These are phyloP conservation scores for Amblyopsis hoosieri DNA, from an alignment of 2,797 vertebrate species.

Conservation along the genomic window DNA sequence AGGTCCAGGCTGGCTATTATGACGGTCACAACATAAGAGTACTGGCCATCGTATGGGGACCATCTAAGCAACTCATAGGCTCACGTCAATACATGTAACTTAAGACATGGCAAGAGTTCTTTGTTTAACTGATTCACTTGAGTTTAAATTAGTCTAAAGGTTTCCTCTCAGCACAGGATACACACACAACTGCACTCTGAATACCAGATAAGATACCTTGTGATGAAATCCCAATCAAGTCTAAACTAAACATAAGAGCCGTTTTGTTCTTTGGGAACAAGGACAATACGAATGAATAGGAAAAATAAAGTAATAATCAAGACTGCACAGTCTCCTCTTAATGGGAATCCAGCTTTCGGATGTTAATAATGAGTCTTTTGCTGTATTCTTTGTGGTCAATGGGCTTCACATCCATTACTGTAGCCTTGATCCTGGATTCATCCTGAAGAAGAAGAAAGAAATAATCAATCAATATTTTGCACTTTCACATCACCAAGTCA, in stretches of 20 bases:
- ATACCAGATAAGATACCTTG: too few species aligned
- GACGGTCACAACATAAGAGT: constrained; percentile 44
- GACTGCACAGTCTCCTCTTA: constrained; percentile 29
- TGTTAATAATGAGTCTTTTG: constrained; percentile 88
- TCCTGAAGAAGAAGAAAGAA: constrained; percentile 75
- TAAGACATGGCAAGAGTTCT: constrained; percentile 41
- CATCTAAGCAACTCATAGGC: constrained; percentile 28
- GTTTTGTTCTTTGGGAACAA: background rate
- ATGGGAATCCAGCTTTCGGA: constrained; percentile 81
- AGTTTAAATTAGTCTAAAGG: background rate
- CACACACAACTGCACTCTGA: too few species aligned
- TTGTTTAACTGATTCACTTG: constrained; percentile 46
- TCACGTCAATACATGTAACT: constrained; percentile 30
- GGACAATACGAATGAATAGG: constrained; percentile 18
- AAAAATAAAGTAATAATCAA: background rate
- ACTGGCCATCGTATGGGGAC: constrained; percentile 22
- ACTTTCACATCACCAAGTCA: background rate
- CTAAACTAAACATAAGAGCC: too few species aligned
- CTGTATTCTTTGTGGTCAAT: constrained; percentile 92
- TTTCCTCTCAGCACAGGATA: too few species aligned
- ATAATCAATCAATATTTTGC: background rate
- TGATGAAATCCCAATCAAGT: too few species aligned
- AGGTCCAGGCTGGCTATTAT: constrained; percentile 59
- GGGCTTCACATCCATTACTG: constrained; percentile 88
- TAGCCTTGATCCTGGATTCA: constrained; percentile 94